A percentile compares a stretch with the other conserved stretches of the same genome.
Conservation (phyloP, 2,113 vertebrate species). For the Siphamia tubifer region DNA sequence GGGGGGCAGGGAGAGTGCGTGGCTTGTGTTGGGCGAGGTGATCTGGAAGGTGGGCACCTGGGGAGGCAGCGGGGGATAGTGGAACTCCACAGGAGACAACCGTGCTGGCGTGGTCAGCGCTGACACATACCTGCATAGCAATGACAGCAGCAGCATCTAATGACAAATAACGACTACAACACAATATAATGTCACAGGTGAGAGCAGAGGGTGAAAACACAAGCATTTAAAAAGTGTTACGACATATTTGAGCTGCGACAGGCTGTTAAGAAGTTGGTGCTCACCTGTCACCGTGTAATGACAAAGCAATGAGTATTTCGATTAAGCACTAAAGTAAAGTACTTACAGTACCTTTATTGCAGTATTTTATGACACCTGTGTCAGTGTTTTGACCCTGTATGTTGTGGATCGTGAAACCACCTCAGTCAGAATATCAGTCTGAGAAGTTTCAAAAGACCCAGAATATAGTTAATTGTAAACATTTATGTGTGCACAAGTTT, state of each 20-base stretch:
- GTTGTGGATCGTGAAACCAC: no score
- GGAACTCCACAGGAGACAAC: slow-evolving; percentile 94
- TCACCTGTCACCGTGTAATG: background rate
- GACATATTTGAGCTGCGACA: no score
- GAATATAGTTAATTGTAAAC: no score
- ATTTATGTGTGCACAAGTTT: no score
- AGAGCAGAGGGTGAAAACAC: no score
- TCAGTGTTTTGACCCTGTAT: no score
- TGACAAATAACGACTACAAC: background rate
- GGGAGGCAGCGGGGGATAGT: slow-evolving; percentile 89
- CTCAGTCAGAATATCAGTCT: no score
- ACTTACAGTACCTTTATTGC: background rate
- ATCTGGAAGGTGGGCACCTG: slow-evolving; percentile 98
- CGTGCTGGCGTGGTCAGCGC: slow-evolving; percentile 96
- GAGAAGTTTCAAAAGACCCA: no score
- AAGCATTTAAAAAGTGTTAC: no score
- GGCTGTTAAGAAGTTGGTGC: background rate
- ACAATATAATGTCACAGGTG: no score
- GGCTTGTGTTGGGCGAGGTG: slow-evolving; percentile 92
- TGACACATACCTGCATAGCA: slow-evolving; percentile 88
- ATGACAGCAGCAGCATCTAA: background rate
- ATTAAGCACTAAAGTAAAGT: background rate
- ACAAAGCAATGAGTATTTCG: background rate
- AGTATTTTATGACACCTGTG: no score
- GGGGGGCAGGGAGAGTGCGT: slow-evolving; percentile 89